Evolutionary conservation across 2,797 vertebrate genomes (phyloP), one percentile per base, ranked within the genome.

Genomic region (Peromyscus eremicus): DNA sequence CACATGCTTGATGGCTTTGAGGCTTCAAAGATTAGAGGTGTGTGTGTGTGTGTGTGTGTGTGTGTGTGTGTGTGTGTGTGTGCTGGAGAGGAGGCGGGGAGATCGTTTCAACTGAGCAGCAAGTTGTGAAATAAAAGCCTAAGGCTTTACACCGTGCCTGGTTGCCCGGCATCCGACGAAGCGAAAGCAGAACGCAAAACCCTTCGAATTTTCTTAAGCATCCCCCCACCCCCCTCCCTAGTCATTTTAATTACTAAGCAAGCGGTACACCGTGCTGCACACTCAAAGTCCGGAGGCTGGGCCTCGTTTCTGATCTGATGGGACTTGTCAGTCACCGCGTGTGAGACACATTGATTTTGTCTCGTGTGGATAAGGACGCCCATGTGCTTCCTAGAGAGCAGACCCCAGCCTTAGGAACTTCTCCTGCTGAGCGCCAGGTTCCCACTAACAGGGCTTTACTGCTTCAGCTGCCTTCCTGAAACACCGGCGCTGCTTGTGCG

Each of bases 381-480:
- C 52, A 17, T 84, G 92, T 6, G 85, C 82, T 95, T 94, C 89
- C 91, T 91, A 52, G 60, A 92, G 68, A 93, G 89, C 92, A 94
- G 96, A 95, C 89, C 85, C 70, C n/a, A 96, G n/a, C 91, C 85
- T 75, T 93, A 81, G 66, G 95, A 98, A 98, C 97, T 98, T 98
- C 97, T 46, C 88, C 89, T 52, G 87, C 89, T 32, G 89, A 66
- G 84, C 92, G 91, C 79, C 52, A 23, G 87, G 57, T 95, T 89
- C 89, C 89, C 89, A 80, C 97, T 95, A 62, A 68, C 27, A 19
- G 91, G 19, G 71, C 91, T 84, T 91, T 85, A 89, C 79, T 82
- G 43, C 57, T 13, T 32, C 62, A 37, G 93, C 91, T 89, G 88
- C 43, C 46, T 86, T 52, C 70, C 60, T 40, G 17, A 71, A 76